These are phyloP conservation scores for Myioborus melanocephalus DNA, from an alignment of 2,797 vertebrate species.

Conservation along the genomic window DNA sequence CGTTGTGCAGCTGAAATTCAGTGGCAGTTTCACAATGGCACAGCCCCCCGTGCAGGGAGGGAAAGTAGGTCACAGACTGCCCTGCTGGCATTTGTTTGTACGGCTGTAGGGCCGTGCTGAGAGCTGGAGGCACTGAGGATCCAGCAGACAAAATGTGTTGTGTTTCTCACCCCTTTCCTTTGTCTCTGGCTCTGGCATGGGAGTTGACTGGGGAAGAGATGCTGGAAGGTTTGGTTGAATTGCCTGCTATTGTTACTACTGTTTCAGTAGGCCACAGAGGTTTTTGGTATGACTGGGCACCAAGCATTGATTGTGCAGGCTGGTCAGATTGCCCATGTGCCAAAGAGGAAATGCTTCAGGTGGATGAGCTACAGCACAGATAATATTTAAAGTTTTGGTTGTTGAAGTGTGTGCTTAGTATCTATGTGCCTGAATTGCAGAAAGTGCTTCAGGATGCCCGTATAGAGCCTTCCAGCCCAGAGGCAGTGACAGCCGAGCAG, in stretches of 20 bases:
- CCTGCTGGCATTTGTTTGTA: background rate
- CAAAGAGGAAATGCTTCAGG: background rate
- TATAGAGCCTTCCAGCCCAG: background rate
- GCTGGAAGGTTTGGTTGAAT: background rate
- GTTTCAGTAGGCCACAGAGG: background rate
- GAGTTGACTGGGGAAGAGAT: background rate
- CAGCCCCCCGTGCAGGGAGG: background rate
- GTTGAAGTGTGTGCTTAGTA: background rate
- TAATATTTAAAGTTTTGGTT: background rate
- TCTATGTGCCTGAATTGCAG: background rate
- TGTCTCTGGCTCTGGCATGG: background rate
- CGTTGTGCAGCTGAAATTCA: constrained; percentile 4
- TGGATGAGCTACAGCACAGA: background rate
- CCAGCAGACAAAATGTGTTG: background rate
- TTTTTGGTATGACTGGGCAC: background rate
- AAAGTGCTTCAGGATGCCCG: background rate
- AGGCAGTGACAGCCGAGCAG: background rate
- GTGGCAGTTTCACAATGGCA: constrained; percentile 35
- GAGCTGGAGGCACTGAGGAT: background rate
- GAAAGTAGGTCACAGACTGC: constrained; percentile 27
- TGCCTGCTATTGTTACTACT: rapidly evolving
- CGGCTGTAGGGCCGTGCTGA: rapidly evolving
- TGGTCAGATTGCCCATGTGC: background rate
- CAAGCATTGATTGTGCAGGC: background rate
- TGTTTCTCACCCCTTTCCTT: background rate